Base-by-base conservation (phyloP, 2,797 vertebrate species). In the Poeciliopsis infans region DNA sequence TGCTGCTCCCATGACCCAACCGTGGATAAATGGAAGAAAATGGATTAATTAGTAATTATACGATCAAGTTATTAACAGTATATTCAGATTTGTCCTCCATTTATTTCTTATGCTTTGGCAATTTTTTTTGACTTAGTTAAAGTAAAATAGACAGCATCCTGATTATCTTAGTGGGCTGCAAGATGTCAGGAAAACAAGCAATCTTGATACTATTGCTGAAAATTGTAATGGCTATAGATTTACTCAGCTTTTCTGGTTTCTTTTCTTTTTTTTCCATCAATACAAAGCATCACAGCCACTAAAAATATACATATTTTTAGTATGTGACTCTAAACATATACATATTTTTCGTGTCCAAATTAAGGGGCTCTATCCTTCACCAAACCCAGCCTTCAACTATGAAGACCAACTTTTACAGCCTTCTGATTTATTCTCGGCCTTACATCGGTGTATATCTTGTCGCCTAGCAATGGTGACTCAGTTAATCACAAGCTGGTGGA, bases 31-130 rank as follows among this genome's bases (percentile, higher is more conserved):
- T 1, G 8, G 51, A 53, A 53, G 51, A 53, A 53, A 53, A 53
- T 53, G 23, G 23, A 53, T 75, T 70, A 51, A 64, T 66, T 36
- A 66, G 31, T 66, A 69, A 45, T 79, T 25, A 47, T 25, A 47
- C 71, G 15, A 20, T 69, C 39, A 20, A 57, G 43, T 0, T 74
- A 28, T 74, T 25, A 59, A 28, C 41, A 43, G 15, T 11, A 74
- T 74, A 57, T 16, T n/a, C 10, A 31, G 6, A 51, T 72, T 25
- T n/a, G 20, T 55, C 23, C 36, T 53, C 28, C 2, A 39, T 33
- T 33, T 64, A 15, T 36, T 25, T 66, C 25, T 45, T 55, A 15
- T 64, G 16, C 12, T 47, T 61, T 61, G 4, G 5, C 23, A 31
- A 31, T 23, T 28, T 8, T 45, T 45, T 43, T 70, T 28, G 5